Evolutionary conservation across 2,113 vertebrate genomes (phyloP).

Genomic region (Pterocles orientalis): DNA sequence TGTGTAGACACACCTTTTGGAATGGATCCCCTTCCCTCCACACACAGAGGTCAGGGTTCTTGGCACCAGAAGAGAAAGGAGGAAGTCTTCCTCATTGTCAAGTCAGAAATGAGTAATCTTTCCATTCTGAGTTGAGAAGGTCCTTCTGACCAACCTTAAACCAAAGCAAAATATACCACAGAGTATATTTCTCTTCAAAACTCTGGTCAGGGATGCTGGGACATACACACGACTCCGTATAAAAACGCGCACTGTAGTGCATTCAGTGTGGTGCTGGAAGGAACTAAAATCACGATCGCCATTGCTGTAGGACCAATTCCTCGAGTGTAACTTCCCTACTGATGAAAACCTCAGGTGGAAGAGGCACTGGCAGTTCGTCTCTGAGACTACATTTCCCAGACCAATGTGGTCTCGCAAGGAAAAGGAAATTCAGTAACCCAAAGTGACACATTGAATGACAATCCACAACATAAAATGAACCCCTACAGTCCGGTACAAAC

Average conservation of each 20-base stretch:
- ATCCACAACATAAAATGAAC: constrained; percentile 13
- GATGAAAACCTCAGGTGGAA: not conserved
- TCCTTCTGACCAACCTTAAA: not conserved
- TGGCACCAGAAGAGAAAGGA: constrained; percentile 51
- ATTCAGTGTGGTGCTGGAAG: not conserved
- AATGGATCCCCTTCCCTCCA: constrained; percentile 22
- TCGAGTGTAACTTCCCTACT: not conserved
- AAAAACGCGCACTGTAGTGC: not conserved
- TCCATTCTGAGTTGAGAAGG: not conserved
- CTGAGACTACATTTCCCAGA: not conserved
- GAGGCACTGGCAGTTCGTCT: constrained; percentile 24
- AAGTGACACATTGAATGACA: not conserved
- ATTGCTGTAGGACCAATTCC: not conserved
- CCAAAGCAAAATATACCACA: not conserved
- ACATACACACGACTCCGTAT: not conserved
- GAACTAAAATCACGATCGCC: not conserved
- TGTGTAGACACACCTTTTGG: constrained; percentile 28
- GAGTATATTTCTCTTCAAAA: not conserved
- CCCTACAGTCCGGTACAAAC: constrained; percentile 5
- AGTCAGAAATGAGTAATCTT: constrained; percentile 14
- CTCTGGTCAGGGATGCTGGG: not conserved
- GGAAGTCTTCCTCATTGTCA: constrained; percentile 23
- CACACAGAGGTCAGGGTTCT: constrained; percentile 14
- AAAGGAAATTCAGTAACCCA: not conserved
- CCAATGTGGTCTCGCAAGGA: constrained; percentile 10